phyloP scores from a whole-genome alignment of 2,113 vertebrate species.

The Polyodon spathula region DNA sequence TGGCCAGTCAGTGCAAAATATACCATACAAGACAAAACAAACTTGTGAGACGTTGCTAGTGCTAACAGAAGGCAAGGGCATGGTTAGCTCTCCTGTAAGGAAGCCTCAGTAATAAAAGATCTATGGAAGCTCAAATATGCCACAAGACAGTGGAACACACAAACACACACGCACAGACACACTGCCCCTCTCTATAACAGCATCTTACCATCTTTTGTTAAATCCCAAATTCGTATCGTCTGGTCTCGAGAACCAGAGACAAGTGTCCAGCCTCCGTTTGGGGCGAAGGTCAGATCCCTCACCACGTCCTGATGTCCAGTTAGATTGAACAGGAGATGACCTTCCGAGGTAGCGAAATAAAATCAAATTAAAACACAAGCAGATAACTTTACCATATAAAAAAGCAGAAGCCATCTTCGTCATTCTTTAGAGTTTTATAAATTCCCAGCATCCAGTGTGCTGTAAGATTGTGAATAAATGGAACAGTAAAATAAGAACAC shows the following conservation, averaged over 20 bases:
- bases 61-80: too few relatives aligned
- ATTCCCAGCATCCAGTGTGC: too few relatives aligned
- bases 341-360: conserved; percentile 42
- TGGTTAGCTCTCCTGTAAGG: too few relatives aligned
- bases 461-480: too few relatives aligned
- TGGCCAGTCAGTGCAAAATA: too few relatives aligned
- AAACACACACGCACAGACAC: not conserved
- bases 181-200: not conserved
- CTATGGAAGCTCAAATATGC: not conserved
- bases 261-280: conserved; percentile 79
- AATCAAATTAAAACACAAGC: not conserved
- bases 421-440: not conserved
- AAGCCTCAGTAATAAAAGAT: too few relatives aligned
- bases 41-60: too few relatives aligned
- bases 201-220: conserved; percentile 73
- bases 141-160: not conserved
- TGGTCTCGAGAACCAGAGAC: conserved; percentile 88
- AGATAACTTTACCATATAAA: not conserved
- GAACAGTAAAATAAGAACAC: too few relatives aligned
- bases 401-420: too few relatives aligned
- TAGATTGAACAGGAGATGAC: conserved; percentile 72
- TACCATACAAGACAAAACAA: too few relatives aligned
- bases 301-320: conserved; percentile 81
- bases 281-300: conserved; percentile 78
- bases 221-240: conserved; percentile 88